These are phyloP conservation scores for Nipponia nippon DNA, from an alignment of 2,113 vertebrate genomes.

Conservation along the genomic window DNA sequence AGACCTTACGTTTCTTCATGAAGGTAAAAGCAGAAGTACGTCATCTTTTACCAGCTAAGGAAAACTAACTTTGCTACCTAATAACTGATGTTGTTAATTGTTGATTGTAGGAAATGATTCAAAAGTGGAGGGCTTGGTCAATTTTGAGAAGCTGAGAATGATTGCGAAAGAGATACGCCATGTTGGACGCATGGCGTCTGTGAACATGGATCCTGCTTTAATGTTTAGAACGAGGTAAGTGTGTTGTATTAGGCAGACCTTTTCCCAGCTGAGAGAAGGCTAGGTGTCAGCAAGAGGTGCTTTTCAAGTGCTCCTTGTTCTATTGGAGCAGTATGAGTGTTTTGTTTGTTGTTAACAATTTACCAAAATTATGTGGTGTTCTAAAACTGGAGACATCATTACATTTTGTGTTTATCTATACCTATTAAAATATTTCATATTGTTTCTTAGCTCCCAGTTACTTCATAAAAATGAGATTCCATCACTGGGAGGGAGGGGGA, in stretches of 20 bases:
- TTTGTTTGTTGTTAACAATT: background rate
- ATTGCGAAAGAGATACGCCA: constrained; percentile 98
- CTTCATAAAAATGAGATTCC: background rate
- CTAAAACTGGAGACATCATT: background rate
- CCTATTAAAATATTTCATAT: background rate
- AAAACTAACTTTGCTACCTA: background rate
- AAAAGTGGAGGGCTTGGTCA: constrained; percentile 95
- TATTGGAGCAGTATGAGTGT: background rate
- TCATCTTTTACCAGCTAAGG: background rate
- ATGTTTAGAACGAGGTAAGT: constrained; percentile 95
- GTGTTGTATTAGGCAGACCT: background rate
- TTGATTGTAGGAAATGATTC: constrained; percentile 89
- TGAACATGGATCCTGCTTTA: constrained; percentile 97
- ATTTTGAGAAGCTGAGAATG: constrained; percentile 99
- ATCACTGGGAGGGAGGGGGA: background rate
- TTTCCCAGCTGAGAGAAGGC: background rate
- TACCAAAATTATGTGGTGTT: background rate
- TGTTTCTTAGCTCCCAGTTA: background rate
- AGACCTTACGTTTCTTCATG: constrained; percentile 97
- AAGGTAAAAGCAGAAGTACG: constrained; percentile 76
- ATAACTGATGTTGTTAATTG: background rate
- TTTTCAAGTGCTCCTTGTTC: background rate
- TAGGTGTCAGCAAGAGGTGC: background rate
- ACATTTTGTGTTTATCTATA: background rate
- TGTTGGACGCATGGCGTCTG: constrained; percentile 95